These are phyloP conservation scores for Calidris pugnax DNA, from an alignment of 2,113 vertebrate genomes.

Conservation along the genomic window DNA sequence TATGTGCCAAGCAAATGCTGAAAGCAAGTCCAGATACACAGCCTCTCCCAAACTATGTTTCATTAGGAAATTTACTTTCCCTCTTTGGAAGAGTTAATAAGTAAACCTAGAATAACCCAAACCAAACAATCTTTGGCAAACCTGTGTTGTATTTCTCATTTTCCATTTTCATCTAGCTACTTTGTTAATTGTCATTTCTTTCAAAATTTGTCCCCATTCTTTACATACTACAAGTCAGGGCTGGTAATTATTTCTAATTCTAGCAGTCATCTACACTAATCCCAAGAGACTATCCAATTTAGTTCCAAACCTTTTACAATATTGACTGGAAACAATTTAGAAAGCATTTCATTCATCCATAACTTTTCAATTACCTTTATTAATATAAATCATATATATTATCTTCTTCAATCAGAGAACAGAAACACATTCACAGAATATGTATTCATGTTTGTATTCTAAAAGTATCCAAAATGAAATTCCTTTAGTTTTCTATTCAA, in stretches of 20 bases:
- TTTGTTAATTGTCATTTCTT: not conserved
- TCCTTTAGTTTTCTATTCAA: not conserved
- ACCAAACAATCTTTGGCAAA: not conserved
- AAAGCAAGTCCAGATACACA: not conserved
- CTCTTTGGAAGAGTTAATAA: not conserved
- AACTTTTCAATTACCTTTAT: constrained; percentile 19
- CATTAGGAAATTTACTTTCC: not conserved
- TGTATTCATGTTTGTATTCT: not conserved
- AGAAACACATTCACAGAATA: not conserved
- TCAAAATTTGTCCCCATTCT: not conserved
- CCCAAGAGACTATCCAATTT: not conserved
- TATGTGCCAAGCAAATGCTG: not conserved
- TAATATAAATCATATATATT: not conserved
- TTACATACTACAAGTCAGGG: not conserved
- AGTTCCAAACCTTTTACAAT: not conserved
- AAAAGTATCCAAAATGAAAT: not conserved
- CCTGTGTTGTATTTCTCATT: not conserved
- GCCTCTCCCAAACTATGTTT: not conserved
- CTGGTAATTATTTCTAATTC: not conserved
- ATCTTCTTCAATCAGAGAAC: not conserved
- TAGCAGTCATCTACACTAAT: not conserved
- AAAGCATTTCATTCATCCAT: not conserved
- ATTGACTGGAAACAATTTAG: not conserved
- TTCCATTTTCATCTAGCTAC: not conserved
- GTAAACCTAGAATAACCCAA: not conserved